phyloP scores from a whole-genome alignment of 2,888 invertebrate genomes.

The Tetragnatha montana region DNA sequence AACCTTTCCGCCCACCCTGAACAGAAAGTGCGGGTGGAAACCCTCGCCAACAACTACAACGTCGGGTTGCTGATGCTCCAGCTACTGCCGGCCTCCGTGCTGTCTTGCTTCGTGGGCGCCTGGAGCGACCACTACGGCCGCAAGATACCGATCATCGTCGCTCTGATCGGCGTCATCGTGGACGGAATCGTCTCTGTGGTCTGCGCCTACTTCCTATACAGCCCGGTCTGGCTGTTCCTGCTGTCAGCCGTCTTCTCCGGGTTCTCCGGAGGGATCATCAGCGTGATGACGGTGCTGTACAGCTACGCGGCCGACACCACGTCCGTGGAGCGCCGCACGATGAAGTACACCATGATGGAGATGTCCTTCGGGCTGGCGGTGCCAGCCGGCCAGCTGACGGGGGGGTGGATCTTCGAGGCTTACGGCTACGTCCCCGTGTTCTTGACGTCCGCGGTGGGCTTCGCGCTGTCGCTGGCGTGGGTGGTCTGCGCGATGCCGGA shows the following conservation, averaged over 20 bases:
- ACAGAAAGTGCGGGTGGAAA: conserved; percentile 52
- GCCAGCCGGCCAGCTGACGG: conserved; percentile 74
- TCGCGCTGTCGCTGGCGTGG: conserved; percentile 14
- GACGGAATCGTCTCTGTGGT: conserved; percentile 21
- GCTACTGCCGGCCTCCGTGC: conserved; percentile 52
- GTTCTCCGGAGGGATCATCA: conserved; percentile 31
- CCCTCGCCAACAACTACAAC: conserved; percentile 64
- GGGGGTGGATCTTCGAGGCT: conserved; percentile 49
- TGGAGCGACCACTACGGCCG: conserved; percentile 72
- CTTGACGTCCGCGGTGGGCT: conserved; percentile 26
- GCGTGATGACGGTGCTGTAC: conserved; percentile 33
- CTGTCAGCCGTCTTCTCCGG: conserved; percentile 32
- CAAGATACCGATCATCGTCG: conserved; percentile 59
- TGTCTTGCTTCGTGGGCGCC: conserved; percentile 69
- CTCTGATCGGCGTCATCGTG: conserved; percentile 41
- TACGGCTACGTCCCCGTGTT: conserved; percentile 41
- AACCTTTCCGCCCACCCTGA: conserved; percentile 47
- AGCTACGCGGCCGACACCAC: conserved; percentile 65
- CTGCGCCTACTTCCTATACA: conserved; percentile 28
- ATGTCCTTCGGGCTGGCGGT: conserved; percentile 83
- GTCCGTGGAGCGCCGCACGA: conserved; percentile 24
- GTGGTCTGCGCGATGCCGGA: conserved; percentile 2
- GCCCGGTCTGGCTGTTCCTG: conserved; percentile 25
- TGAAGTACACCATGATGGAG: conserved; percentile 61
- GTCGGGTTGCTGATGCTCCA: conserved; percentile 63